Evolutionary conservation across 2,113 vertebrate species (phyloP).

Genomic region (Pseudolaguvia tuberculata): DNA sequence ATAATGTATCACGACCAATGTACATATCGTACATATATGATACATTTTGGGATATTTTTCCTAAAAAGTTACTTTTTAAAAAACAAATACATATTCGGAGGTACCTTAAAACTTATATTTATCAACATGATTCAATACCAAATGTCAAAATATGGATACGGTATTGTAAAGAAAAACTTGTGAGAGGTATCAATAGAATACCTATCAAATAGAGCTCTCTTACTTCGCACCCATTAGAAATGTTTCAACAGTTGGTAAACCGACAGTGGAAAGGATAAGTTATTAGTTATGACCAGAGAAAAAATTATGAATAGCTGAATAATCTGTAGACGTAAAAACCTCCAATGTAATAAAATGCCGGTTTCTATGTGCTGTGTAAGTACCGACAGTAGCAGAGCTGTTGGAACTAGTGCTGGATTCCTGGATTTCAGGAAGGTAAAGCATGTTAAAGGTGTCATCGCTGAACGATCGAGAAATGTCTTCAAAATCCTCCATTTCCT

Average conservation of each 20-base stretch:
- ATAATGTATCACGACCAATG: too few species aligned
- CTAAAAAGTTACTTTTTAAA: too few species aligned
- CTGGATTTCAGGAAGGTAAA: constrained; percentile 78
- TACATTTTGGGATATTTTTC: too few species aligned
- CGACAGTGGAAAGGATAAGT: neutral
- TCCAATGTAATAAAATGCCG: neutral
- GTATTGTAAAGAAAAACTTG: too few species aligned
- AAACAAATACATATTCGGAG: too few species aligned
- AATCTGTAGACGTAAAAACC: neutral
- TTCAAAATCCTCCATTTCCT: constrained; percentile 78
- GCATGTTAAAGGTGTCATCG: constrained; percentile 72
- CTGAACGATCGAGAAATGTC: constrained; percentile 78
- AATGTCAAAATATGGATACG: too few species aligned
- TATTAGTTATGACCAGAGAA: neutral
- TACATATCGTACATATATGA: too few species aligned
- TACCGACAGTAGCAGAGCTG: constrained; percentile 76
- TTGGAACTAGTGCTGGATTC: constrained; percentile 76
- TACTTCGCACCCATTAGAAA: neutral
- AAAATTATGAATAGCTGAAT: neutral
- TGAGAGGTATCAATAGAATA: too few species aligned
- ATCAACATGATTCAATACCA: too few species aligned
- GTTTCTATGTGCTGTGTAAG: constrained; percentile 38
- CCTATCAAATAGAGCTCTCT: too few species aligned
- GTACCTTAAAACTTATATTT: too few species aligned
- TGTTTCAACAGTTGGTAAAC: neutral